Evolutionary conservation across 2,113 vertebrate species (phyloP).

Genomic region (Perognathus longimembris): DNA sequence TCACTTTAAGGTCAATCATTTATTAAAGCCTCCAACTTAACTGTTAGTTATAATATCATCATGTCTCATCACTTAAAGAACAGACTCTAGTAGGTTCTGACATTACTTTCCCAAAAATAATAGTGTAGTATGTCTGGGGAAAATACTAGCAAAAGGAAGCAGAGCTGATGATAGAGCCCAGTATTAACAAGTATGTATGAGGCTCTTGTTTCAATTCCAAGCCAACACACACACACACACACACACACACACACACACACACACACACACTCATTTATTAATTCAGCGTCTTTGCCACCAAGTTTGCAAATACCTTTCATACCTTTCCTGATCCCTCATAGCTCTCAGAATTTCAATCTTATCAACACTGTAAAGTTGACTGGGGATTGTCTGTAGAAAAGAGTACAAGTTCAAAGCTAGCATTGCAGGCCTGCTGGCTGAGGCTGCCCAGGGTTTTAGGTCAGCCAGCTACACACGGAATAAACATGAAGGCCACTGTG

Average conservation of each 20-base stretch:
- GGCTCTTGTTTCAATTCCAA: not conserved
- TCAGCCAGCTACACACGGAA: not conserved
- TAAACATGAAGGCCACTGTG: not conserved
- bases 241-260: not conserved
- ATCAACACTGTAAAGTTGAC: not conserved
- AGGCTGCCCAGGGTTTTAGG: not conserved
- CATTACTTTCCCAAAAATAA: constrained; percentile 28
- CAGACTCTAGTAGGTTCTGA: not conserved
- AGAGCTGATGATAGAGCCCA: not conserved
- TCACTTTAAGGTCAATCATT: constrained; percentile 29
- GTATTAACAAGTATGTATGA: not conserved
- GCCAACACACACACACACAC: not conserved
- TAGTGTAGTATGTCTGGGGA: not conserved
- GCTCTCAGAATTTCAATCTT: not conserved
- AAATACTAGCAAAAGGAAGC: not conserved
- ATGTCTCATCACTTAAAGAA: not conserved
- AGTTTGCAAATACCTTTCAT: not conserved
- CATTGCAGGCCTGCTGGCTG: not conserved
- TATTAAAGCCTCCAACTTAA: constrained; percentile 29
- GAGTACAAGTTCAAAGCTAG: not conserved
- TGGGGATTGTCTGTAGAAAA: not conserved
- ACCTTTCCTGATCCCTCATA: not conserved
- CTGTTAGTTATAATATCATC: not conserved
- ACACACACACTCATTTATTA: not conserved
- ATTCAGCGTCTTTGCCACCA: not conserved